A percentile compares a stretch with the other conserved stretches of the same genome.
Evolutionary conservation across 2,888 invertebrate genomes (phyloP).

Genomic region (Germaria angustata): DNA sequence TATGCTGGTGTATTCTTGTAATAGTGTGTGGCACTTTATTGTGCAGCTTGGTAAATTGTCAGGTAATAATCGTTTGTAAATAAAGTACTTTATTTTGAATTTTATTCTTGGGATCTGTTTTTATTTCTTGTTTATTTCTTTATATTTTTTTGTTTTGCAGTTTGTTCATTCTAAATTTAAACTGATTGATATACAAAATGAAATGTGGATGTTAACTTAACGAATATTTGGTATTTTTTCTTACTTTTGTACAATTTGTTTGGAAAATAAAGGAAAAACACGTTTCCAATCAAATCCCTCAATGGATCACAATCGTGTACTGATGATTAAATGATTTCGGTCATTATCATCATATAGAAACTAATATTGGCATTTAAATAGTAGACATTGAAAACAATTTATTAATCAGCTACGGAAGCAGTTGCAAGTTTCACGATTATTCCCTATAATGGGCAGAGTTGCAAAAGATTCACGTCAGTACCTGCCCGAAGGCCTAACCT

Average conservation of each 20-base stretch:
- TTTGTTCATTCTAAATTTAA: neutral
- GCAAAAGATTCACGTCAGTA: too few species aligned
- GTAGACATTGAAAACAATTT: too few species aligned
- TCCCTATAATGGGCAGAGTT: too few species aligned
- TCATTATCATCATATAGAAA: neutral
- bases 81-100: constrained; percentile 32
- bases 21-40: neutral
- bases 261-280: constrained; percentile 2
- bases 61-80: constrained; percentile 45
- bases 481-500: too few species aligned
- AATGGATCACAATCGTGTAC: neutral
- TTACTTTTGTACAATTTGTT: neutral
- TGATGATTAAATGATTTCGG: neutral
- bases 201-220: neutral
- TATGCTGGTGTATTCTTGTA: neutral
- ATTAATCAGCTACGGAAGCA: too few species aligned
- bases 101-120: constrained; percentile 17
- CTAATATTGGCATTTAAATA: too few species aligned
- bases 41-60: constrained; percentile 11
- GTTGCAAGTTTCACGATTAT: too few species aligned
- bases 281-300: neutral
- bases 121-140: constrained; percentile 14
- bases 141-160: neutral
- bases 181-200: constrained; percentile 24
- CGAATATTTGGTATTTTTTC: neutral